Evolutionary conservation across 2,113 vertebrate genomes (phyloP).

Genomic region (Cyanistes caeruleus): DNA sequence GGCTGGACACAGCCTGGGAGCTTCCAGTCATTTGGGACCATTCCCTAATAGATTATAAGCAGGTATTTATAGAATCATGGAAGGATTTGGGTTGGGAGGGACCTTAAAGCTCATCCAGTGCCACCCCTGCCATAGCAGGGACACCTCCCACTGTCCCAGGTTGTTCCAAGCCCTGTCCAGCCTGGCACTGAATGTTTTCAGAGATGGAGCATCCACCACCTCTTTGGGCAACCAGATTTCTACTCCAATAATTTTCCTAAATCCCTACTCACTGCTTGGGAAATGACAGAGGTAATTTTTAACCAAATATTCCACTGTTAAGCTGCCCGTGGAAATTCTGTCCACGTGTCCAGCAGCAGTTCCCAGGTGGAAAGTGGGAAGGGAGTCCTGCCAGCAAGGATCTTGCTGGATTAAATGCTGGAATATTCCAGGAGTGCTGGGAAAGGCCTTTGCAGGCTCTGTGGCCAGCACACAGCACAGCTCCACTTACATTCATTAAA

Average conservation of each 20-base stretch:
- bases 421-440: not conserved
- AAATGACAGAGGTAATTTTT: not conserved
- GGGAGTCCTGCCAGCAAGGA: not conserved
- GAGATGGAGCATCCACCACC: not conserved
- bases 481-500: not conserved
- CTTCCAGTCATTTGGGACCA: not conserved
- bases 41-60: not conserved
- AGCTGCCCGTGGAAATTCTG: not conserved
- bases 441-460: not conserved
- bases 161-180: rapidly evolving
- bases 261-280: not conserved
- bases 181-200: not conserved
- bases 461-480: not conserved
- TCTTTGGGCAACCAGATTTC: not conserved
- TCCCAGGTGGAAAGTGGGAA: not conserved
- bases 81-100: not conserved
- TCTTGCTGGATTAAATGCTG: not conserved
- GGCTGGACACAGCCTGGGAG: not conserved
- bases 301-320: not conserved
- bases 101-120: rapidly evolving
- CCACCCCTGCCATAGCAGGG: not conserved
- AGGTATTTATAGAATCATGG: not conserved
- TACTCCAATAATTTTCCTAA: not conserved
- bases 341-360: not conserved
- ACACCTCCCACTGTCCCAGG: not conserved